Base-by-base conservation (phyloP, 2,797 vertebrate genomes). In the Sebastes cheni region DNA sequence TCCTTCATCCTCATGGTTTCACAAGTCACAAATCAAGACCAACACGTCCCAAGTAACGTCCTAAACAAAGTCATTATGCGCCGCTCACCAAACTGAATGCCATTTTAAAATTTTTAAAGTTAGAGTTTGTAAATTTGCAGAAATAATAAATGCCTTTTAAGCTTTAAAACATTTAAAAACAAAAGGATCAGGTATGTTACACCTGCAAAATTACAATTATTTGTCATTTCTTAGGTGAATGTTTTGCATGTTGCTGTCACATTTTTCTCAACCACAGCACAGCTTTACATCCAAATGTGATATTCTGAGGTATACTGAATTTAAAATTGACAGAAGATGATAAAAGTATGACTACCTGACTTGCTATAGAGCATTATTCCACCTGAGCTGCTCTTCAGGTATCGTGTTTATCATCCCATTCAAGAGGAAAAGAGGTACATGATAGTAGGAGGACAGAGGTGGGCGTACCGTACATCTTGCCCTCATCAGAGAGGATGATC, bases 381-480 rank as follows among this genome's bases (percentile, higher is more conserved):
- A 8, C 8, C 16, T 36, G 18, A 79, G n/a, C n/a, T 39, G 25
- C 54, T 20, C 50, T 61, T 13, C 29, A 27, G 67, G 30, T 13
- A 32, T 9, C 18, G 6, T 58, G 29, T 59, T 77, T 32, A 22
- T 66, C 4, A 58, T 39, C 14, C 27, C 52, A 32, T 52, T 30
- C 4, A 46, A 56, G 12, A 71, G 27, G 22, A 62, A 22, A 62
- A 68, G 39, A n/a, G 23, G 30, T 4, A 25, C 39, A 58, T 6
- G 79, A 80, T 18, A 77, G 61, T 60, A 62, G 27, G 65, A 73
- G 18, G 61, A 80, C 1, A 81, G 82, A 30, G 73, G 34, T 84
- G 90, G 84, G 95, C 98, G 94, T 98, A 99, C 98, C 98, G 16
- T 99, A 99, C 98, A 99, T 99, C 96, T 99, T 99, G 95, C 98